These are phyloP conservation scores for Latrodectus geometricus DNA, from an alignment of 1,140 invertebrate genomes.

Conservation along the genomic window DNA sequence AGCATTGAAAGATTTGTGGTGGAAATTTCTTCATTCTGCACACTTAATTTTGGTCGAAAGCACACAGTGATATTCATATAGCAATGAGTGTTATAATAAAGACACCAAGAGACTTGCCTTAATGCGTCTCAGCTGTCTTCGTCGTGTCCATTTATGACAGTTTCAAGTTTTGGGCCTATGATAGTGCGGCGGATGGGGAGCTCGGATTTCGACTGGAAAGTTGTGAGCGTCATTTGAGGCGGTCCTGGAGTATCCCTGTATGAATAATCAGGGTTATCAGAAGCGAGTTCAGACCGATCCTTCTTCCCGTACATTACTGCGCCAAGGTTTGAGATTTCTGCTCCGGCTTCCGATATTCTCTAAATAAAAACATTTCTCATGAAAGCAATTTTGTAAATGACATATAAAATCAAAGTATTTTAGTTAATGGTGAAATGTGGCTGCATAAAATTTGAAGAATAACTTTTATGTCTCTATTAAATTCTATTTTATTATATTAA, in stretches of 20 bases:
- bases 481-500: no score
- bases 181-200: conserved; percentile 54
- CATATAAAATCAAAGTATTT: no score
- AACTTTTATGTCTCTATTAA: no score
- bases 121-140: conserved; percentile 54
- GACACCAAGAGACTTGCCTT: conserved; percentile 5
- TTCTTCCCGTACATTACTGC: conserved; percentile 50
- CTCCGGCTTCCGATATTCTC: conserved; percentile 36
- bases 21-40: neutral
- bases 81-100: conserved; percentile 9
- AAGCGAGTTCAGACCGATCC: conserved; percentile 3
- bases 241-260: conserved; percentile 16
- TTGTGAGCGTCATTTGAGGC: conserved; percentile 51
- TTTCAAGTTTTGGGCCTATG: conserved; percentile 56
- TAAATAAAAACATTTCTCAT: conserved; percentile 1
- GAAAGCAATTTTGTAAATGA: no score
- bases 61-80: conserved; percentile 43
- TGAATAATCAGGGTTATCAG: conserved; percentile 5
- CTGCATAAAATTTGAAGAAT: no score
- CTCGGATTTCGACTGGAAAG: conserved; percentile 57
- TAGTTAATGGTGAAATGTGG: no score
- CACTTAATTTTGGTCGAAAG: conserved; percentile 30
- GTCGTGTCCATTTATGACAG: conserved; percentile 53
- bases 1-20: conserved; percentile 41
- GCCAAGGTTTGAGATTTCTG: conserved; percentile 32